phyloP scores from a whole-genome alignment of 2,888 invertebrate genomes.

The Nymphalis polychloros region DNA sequence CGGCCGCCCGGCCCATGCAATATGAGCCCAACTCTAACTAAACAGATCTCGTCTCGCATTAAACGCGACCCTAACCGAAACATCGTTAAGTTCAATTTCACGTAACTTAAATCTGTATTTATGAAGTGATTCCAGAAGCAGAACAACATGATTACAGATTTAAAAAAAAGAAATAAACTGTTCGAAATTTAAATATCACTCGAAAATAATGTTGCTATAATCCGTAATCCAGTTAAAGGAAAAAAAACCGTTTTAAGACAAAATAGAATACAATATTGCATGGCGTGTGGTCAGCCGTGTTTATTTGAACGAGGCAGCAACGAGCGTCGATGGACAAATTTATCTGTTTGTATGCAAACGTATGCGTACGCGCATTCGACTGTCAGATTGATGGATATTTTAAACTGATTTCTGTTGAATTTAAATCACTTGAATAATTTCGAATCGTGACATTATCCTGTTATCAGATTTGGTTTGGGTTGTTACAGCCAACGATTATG shows the following conservation, averaged over 20 bases:
- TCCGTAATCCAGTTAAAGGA: slow-evolving; percentile 15
- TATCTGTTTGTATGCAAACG: slow-evolving; percentile 53
- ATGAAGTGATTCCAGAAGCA: slow-evolving; percentile 55
- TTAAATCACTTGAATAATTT: slow-evolving; percentile 31
- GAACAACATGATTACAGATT: slow-evolving; percentile 54
- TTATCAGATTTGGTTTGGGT: slow-evolving; percentile 1
- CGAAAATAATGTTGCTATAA: slow-evolving; percentile 51
- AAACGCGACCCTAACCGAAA: slow-evolving; percentile 41
- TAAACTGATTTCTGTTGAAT: slow-evolving; percentile 33
- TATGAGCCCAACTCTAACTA: slow-evolving; percentile 53
- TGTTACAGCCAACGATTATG: background rate
- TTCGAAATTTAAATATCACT: slow-evolving; percentile 61
- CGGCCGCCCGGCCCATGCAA: slow-evolving; percentile 49
- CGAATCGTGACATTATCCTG: slow-evolving; percentile 15
- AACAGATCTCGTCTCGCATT: slow-evolving; percentile 39
- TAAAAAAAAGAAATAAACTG: slow-evolving; percentile 52
- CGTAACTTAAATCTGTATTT: slow-evolving; percentile 36
- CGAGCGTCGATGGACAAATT: slow-evolving; percentile 54
- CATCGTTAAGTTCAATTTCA: slow-evolving; percentile 39
- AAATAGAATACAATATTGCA: slow-evolving; percentile 35
- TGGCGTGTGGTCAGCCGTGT: slow-evolving; percentile 33
- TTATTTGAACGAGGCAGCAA: slow-evolving; percentile 47
- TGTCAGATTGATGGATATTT: slow-evolving; percentile 50
- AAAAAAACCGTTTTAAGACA: slow-evolving; percentile 31
- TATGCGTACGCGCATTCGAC: slow-evolving; percentile 49